phyloP scores from a whole-genome alignment of 2,113 vertebrate species.

The Urocitellus parryii region DNA sequence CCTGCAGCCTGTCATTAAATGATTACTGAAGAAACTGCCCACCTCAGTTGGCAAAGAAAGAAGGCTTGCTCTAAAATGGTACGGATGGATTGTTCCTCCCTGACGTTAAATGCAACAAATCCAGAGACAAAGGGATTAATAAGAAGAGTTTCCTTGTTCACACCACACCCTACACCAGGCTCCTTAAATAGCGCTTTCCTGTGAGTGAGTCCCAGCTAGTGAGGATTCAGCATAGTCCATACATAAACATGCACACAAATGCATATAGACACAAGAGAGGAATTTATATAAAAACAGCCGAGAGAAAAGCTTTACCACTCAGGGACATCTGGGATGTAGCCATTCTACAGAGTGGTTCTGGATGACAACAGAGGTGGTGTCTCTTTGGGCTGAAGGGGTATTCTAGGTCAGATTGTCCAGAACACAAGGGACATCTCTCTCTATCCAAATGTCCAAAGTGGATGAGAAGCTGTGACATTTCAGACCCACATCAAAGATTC shows the following conservation, averaged over 20 bases:
- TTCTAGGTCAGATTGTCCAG: background rate
- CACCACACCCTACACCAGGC: background rate
- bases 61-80: slow-evolving; percentile 20
- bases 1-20: background rate
- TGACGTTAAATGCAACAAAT: background rate
- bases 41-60: slow-evolving; percentile 30
- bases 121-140: slow-evolving; percentile 9
- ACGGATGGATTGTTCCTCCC: background rate
- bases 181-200: background rate
- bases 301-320: background rate
- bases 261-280: background rate
- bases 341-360: background rate
- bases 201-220: background rate
- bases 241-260: background rate
- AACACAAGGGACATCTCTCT: background rate
- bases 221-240: background rate
- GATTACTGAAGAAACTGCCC: background rate
- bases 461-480: background rate
- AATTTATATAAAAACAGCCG: background rate
- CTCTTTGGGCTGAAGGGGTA: background rate
- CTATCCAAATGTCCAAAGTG: background rate
- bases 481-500: background rate
- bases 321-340: background rate
- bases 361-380: background rate
- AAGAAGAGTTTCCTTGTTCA: background rate